Evolutionary conservation across 92 coral and sea anemone genomes (phyloP), one percentile per base, ranked within the genome.

Genomic region (Palythoa heliodiscus): DNA sequence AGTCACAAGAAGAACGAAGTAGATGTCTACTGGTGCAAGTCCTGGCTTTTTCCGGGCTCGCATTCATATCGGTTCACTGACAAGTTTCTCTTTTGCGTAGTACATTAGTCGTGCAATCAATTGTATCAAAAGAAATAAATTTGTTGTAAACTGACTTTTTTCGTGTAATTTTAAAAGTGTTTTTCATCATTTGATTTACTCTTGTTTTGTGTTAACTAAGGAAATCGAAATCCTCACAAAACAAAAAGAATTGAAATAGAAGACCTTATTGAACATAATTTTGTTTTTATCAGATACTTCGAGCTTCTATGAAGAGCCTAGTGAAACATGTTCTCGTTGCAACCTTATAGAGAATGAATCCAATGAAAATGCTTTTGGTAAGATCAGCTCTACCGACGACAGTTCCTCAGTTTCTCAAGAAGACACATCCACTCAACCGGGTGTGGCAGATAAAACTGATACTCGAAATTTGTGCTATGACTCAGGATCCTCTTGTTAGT

Each of bases 291-390:
- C 39, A 80, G 84, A 64, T 48, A 43, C 84, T 15, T 80, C 84
- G 14, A 67, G 75, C 11, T 52, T 80, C 38, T 80, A 80, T 29
- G 84, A 80, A 67, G 84, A 80, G 22, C 84, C 84, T 10, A 23
- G 4, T 5, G 84, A 48, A 48, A 67, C 72, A 67, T 5, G 74
- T n/a, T 52, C 22, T 11, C 84, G 22, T 5, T 9, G 7, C 7
- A n/a, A 47, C n/a, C 40, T 47, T 19, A 75, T 64, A 43, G 25
- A 52, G 14, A 52, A 80, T 9, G 48, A 43, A 9, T 12, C 19
- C 20, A 25, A 67, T 2, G 15, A 22, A 7, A 17, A 24, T 22
- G 7, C 8, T 70, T 19, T 8, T 1, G 17, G 10, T 14, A 19
- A 1, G 15, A 23, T 3, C 13, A 25, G 10, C 69, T 25, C 52